Evolutionary conservation across 2,888 invertebrate genomes (phyloP), one percentile per base, ranked within the genome.

Genomic region (Antheraea yamamai): DNA sequence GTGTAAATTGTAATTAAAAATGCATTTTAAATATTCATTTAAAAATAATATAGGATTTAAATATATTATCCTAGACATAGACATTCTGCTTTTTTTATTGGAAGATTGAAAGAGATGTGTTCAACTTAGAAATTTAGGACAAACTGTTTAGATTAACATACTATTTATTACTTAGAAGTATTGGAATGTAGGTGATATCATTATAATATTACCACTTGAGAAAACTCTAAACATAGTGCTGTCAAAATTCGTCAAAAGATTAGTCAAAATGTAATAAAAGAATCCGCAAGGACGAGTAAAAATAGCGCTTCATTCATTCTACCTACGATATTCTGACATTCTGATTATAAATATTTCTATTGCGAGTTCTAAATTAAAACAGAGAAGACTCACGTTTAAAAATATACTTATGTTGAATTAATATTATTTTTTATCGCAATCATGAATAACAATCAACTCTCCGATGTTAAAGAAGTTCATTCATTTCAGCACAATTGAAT

Each of bases 401-500:
- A 7, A 61, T 47, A 47, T 47, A 47, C 1, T 47, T 12, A 47
- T 47, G 7, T 39, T 39, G 35, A 39, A 39, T 4, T 39, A 47
- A 12, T 47, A 64, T n/a, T 64, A 68, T 61, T n/a, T 39, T 39
- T 70, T 70, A 70, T 70, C 2, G n/a, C 70, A 70, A 39, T 39
- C 2, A 39, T 70, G 10, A 70, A 70, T 39, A 70, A 39, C 12
- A 70, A 70, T 39, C 39, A 39, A 39, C n/a, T 20, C 39, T 35
- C 10, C 35, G 39, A 39, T 70, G 39, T 39, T 35, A 18, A 35
- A 68, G 4, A 30, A 35, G 30, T 35, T 68, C 4, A 68, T 68
- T 70, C 4, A 70, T 39, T 70, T 70, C 70, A 70, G 39, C 39
- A 70, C 39, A 70, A 70, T 70, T 39, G n/a, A 70, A 70, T 70